A percentile compares a stretch with the other conserved stretches of the same genome.
phyloP scores from a whole-genome alignment of 2,888 invertebrate species.

The Timandra comae region DNA sequence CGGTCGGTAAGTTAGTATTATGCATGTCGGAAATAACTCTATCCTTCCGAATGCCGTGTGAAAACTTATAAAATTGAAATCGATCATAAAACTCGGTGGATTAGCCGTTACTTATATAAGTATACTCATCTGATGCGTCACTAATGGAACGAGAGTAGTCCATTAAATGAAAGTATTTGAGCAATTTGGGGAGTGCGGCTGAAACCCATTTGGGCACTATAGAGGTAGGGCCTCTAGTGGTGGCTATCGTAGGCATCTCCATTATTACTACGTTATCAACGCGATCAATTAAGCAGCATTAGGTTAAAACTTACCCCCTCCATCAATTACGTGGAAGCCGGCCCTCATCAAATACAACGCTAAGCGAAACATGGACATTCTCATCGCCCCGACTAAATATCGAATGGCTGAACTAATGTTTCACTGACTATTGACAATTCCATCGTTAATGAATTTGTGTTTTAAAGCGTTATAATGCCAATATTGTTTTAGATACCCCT shows the following conservation, averaged over 20 bases:
- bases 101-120: conserved; percentile 21
- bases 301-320: conserved; percentile 63
- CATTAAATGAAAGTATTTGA: conserved; percentile 38
- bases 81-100: conserved; percentile 24
- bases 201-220: conserved; percentile 51
- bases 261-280: conserved; percentile 58
- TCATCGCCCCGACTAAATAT: conserved; percentile 7
- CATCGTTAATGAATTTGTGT: no score
- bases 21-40: conserved; percentile 9
- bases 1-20: conserved; percentile 21
- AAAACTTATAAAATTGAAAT: conserved; percentile 23
- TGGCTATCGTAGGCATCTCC: conserved; percentile 38
- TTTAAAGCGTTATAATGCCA: no score
- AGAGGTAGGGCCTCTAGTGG: conserved; percentile 35
- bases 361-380: conserved; percentile 40
- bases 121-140: conserved; percentile 25
- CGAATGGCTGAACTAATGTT: no score
- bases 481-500: conserved; percentile 57
- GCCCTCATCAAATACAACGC: conserved; percentile 29
- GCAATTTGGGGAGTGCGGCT: conserved; percentile 38
- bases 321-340: conserved; percentile 54
- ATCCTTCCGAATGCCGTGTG: conserved; percentile 12
- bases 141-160: conserved; percentile 39
- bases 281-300: conserved; percentile 67
- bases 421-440: no score